Conservation (phyloP, 2,797 vertebrate genomes). For the Diglossa cyanea region DNA sequence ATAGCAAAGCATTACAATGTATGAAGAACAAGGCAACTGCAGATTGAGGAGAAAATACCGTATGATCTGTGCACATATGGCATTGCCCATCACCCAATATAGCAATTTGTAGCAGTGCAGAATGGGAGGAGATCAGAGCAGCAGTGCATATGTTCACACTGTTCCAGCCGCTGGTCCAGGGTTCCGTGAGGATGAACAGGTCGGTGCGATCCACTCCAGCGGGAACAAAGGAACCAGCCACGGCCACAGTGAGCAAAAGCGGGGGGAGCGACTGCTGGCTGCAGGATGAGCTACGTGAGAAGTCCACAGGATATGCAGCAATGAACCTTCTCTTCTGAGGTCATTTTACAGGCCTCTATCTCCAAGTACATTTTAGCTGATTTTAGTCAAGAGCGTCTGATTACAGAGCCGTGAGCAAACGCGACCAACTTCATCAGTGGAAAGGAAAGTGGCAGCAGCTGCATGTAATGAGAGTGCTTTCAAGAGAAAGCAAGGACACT, state of each 20-base stretch:
- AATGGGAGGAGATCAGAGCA: neutral
- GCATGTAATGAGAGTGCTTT: neutral
- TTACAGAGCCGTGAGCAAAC: neutral
- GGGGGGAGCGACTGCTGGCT: rapidly evolving
- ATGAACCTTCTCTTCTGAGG: neutral
- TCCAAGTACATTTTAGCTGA: neutral
- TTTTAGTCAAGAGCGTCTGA: neutral
- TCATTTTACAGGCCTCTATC: neutral
- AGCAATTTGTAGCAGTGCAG: neutral
- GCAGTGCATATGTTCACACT: neutral
- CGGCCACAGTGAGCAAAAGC: rapidly evolving
- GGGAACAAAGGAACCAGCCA: neutral
- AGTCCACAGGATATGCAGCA: neutral
- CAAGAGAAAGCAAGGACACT: neutral
- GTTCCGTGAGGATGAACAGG: neutral
- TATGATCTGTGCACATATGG: neutral
- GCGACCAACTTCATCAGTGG: neutral
- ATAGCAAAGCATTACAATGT: neutral
- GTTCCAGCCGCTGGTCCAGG: neutral
- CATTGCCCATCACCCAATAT: neutral
- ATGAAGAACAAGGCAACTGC: neutral
- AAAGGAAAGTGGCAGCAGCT: neutral
- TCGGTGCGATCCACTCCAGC: neutral
- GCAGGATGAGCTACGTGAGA: neutral
- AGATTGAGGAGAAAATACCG: neutral